Evolutionary conservation across 2,113 vertebrate species (phyloP).

Genomic region (Rafetus swinhoei): DNA sequence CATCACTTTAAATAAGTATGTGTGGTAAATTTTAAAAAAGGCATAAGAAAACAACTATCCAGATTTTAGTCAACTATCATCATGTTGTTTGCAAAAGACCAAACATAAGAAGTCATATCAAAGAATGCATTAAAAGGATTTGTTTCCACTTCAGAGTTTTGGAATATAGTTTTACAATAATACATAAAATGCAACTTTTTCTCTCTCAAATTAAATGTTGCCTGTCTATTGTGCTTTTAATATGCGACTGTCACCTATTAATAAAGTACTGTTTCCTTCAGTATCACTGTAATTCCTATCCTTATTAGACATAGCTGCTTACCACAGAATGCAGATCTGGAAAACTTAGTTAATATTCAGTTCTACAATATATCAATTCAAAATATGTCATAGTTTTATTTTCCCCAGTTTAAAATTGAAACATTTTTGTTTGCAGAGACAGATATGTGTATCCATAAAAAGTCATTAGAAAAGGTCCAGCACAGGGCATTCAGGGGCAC

Average conservation of each 20-base stretch:
- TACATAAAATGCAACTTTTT: neutral
- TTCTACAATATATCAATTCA: neutral
- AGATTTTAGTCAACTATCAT: slow-evolving; percentile 36
- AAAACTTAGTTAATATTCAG: neutral
- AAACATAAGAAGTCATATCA: slow-evolving; percentile 27
- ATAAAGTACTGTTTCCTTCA: neutral
- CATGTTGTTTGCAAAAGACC: slow-evolving; percentile 20
- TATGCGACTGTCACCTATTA: neutral
- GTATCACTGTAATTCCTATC: neutral
- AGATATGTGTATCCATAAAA: neutral
- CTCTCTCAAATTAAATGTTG: neutral
- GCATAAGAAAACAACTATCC: slow-evolving; percentile 16
- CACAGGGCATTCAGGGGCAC: neutral
- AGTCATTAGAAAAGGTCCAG: neutral
- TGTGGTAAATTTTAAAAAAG: slow-evolving; percentile 28
- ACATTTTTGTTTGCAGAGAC: neutral
- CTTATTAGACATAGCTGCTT: neutral
- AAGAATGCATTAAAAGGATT: neutral
- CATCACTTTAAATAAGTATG: slow-evolving; percentile 16
- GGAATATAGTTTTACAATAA: neutral
- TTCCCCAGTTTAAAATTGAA: neutral
- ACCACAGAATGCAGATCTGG: neutral
- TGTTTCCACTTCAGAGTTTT: neutral
- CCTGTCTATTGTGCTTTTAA: neutral
- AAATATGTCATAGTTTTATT: neutral